A percentile compares a stretch with the other conserved stretches of the same genome.
These are phyloP conservation scores for Astropecten irregularis DNA, from an alignment of 53 echinoderm and acorn worm species.

Conservation along the genomic window DNA sequence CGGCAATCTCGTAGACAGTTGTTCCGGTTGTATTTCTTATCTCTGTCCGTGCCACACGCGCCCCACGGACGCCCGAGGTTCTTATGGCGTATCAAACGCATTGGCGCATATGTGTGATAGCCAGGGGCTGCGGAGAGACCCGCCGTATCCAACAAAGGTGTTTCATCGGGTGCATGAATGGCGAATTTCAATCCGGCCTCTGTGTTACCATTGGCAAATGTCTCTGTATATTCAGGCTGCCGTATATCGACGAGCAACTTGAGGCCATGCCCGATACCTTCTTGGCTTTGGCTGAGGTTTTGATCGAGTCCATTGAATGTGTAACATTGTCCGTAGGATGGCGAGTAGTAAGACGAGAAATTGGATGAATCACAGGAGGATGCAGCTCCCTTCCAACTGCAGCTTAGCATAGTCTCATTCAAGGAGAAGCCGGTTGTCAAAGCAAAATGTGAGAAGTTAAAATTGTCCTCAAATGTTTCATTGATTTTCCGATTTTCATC, in stretches of 20 bases:
- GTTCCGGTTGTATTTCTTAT: conserved; percentile 19
- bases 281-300: not conserved
- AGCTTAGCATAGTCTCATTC: not conserved
- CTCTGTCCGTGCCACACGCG: conserved; percentile 10
- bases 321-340: conserved; percentile 42
- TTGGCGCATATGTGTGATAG: conserved; percentile 39
- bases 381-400: conserved; percentile 17
- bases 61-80: conserved; percentile 39
- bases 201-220: no score
- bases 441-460: conserved; percentile 17
- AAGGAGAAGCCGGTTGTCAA: conserved; percentile 11
- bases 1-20: conserved; percentile 24
- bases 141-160: no score
- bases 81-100: conserved; percentile 9
- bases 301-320: not conserved
- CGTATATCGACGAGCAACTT: conserved; percentile 7
- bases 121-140: conserved; percentile 41
- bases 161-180: conserved; percentile 14
- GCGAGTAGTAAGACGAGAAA: conserved; percentile 12
- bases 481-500: conserved; percentile 9
- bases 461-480: not conserved
- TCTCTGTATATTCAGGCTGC: conserved; percentile 28
- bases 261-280: conserved; percentile 42
- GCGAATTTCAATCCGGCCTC: no score
- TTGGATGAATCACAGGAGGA: not conserved